Evolutionary conservation across 2,113 vertebrate species (phyloP).

Genomic region (Chroicocephalus ridibundus): DNA sequence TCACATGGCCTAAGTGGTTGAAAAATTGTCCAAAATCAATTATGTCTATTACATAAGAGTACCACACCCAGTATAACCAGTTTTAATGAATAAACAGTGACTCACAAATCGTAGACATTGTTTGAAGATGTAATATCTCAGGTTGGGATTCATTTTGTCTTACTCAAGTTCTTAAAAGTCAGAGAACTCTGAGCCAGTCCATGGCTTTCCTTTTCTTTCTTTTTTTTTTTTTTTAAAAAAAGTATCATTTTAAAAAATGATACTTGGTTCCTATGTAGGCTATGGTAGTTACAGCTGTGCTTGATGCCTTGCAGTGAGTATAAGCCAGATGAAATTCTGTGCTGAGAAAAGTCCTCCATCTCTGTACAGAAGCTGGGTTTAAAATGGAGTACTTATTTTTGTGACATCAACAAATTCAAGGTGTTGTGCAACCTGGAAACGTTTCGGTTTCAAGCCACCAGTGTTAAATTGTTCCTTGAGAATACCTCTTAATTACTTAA

Average conservation of each 20-base stretch:
- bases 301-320: not conserved
- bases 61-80: constrained; percentile 62
- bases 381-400: not conserved
- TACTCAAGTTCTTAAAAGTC: not conserved
- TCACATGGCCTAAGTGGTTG: constrained; percentile 14
- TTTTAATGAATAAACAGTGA: constrained; percentile 34
- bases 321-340: not conserved
- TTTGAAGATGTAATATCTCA: not conserved
- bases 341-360: not conserved
- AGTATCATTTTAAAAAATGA: no score
- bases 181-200: not conserved
- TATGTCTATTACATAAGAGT: constrained; percentile 32
- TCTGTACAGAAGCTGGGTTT: not conserved
- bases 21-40: constrained; percentile 55
- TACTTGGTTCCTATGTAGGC: not conserved
- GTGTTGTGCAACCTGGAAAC: not conserved
- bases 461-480: constrained; percentile 1
- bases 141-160: constrained; percentile 3
- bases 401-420: not conserved
- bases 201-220: not conserved
- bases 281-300: not conserved
- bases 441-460: not conserved
- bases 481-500: constrained; percentile 35
- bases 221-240: not conserved
- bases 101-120: constrained; percentile 1